Conservation (phyloP, 2,797 vertebrate genomes). For the Sparus aurata region DNA sequence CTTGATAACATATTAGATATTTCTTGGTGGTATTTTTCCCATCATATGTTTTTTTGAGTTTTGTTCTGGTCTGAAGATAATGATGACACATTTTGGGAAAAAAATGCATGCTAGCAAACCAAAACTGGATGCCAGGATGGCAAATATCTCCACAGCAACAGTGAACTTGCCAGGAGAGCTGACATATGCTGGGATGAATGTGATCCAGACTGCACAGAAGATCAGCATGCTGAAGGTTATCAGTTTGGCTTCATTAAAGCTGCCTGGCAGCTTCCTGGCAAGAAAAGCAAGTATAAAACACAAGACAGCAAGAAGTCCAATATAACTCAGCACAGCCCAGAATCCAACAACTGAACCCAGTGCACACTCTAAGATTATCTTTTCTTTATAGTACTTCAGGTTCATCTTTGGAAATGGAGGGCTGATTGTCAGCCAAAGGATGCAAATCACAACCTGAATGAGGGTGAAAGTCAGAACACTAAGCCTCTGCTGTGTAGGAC, state of each 20-base stretch:
- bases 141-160: slow-evolving; percentile 78
- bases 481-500: slow-evolving; percentile 59
- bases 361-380: slow-evolving; percentile 71
- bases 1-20: slow-evolving; percentile 27
- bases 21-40: slow-evolving; percentile 61
- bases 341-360: slow-evolving; percentile 70
- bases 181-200: slow-evolving; percentile 74
- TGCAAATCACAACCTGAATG: too few relatives aligned
- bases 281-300: slow-evolving; percentile 75
- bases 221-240: slow-evolving; percentile 79
- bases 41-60: slow-evolving; percentile 77
- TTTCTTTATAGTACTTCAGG: slow-evolving; percentile 67
- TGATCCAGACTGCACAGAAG: slow-evolving; percentile 76
- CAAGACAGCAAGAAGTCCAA: slow-evolving; percentile 66
- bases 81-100: slow-evolving; percentile 81
- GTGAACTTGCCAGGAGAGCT: slow-evolving; percentile 76
- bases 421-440: too few relatives aligned
- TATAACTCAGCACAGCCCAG: slow-evolving; percentile 71
- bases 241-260: slow-evolving; percentile 73
- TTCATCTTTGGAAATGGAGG: slow-evolving; percentile 71
- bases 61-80: slow-evolving; percentile 73
- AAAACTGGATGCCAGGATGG: slow-evolving; percentile 76
- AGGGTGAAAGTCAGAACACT: too few relatives aligned
- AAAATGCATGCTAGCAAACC: slow-evolving; percentile 79
- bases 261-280: slow-evolving; percentile 69